Evolutionary conservation across 2,113 vertebrate species (phyloP).

Genomic region (Tylochromis polylepis): DNA sequence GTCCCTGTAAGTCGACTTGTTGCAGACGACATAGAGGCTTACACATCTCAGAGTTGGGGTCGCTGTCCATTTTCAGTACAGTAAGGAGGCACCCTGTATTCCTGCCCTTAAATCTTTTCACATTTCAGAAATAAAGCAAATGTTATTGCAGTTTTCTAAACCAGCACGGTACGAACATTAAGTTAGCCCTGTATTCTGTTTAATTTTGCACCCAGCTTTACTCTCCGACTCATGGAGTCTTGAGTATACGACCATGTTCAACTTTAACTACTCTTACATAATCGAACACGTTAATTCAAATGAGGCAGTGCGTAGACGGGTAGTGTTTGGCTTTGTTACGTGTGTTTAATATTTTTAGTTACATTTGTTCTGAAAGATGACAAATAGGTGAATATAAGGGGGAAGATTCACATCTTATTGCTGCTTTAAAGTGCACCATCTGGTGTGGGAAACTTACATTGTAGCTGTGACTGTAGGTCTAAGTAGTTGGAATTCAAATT

Average conservation of each 20-base stretch:
- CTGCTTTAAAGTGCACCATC: not conserved
- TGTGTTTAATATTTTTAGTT: not conserved
- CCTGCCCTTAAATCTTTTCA: not conserved
- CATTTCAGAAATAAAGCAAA: not conserved
- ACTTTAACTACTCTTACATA: not conserved
- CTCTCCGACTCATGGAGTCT: not conserved
- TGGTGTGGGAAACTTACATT: accelerated
- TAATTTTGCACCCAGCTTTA: not conserved
- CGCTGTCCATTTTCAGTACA: not conserved
- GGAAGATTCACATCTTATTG: not conserved
- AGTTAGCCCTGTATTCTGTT: not conserved
- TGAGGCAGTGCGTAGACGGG: not conserved
- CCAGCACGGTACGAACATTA: not conserved
- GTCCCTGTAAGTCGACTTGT: not conserved
- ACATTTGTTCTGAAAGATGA: not conserved
- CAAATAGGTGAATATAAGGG: not conserved
- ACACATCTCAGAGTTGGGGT: not conserved
- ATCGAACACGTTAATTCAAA: not conserved
- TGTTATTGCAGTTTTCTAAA: not conserved
- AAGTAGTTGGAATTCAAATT: not conserved
- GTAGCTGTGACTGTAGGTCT: not conserved
- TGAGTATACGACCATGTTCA: not conserved
- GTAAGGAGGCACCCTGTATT: not conserved
- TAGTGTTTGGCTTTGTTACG: not conserved
- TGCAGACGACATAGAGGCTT: not conserved